Conservation (phyloP, 2,797 vertebrate genomes). For the Synaphobranchus kaupii region DNA sequence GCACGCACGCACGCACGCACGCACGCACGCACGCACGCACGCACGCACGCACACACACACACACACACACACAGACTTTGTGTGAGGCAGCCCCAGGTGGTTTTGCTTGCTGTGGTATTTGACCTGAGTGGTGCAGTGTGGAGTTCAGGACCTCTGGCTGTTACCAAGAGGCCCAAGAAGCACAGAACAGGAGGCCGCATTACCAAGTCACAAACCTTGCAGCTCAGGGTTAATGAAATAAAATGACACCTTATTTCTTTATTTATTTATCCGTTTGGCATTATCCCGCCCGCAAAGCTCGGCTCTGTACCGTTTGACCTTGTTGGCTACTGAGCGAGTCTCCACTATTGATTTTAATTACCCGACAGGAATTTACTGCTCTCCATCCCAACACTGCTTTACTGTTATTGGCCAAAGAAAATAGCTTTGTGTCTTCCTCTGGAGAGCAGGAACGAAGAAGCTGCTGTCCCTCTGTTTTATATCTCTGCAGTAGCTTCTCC, state of each 20-base stretch:
- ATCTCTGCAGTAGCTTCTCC: slow-evolving; percentile 60
- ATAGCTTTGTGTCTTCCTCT: slow-evolving; percentile 63
- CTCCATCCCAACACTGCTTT: slow-evolving; percentile 82
- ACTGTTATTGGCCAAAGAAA: slow-evolving; percentile 78
- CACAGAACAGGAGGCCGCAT: neutral
- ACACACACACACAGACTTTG: neutral
- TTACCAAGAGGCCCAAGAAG: neutral
- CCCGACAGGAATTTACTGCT: slow-evolving; percentile 77
- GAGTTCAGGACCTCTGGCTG: neutral
- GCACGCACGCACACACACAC: neutral
- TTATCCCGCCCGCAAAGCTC: slow-evolving; percentile 74
- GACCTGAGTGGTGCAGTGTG: neutral
- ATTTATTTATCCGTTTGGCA: slow-evolving; percentile 75
- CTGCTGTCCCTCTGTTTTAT: slow-evolving; percentile 55
- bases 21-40: neutral
- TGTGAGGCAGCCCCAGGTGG: neutral
- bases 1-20: neutral
- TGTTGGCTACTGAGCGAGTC: slow-evolving; percentile 84
- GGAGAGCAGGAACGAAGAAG: slow-evolving; percentile 34
- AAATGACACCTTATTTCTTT: slow-evolving; percentile 76
- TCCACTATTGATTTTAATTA: slow-evolving; percentile 98
- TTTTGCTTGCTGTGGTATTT: neutral
- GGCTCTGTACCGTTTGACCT: slow-evolving; percentile 82
- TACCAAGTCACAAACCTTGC: slow-evolving; percentile 31
- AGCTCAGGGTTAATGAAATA: slow-evolving; percentile 82